Evolutionary conservation across 2,888 invertebrate species (phyloP), one percentile per base, ranked within the genome.

Genomic region (Argyresthia albistria): DNA sequence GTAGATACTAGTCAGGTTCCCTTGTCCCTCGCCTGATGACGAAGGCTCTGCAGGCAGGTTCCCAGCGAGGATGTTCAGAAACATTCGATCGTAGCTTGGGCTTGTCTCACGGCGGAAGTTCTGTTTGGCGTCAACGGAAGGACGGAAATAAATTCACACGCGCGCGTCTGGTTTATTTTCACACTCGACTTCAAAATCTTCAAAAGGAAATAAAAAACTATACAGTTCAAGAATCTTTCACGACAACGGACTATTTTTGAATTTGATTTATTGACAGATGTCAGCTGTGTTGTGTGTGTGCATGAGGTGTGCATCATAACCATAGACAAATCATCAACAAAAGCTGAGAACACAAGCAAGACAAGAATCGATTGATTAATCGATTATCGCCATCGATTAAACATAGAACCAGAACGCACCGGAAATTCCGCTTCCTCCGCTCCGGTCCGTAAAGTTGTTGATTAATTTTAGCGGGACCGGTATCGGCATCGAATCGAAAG

Each of bases 1-100:
- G 54, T 74, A 76, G 56, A 80, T 67, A 53, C 60, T 71, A 56
- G 63, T 70, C 53, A 73, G 56, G 54, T 65, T 68, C 56, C 58
- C 69, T 37, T 49, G 35, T 35, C 11, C 11, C 16, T 4, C 12
- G 11, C n/a, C 37, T 48, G 15, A 14, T 11, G 37, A 8, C 6
- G 48, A 37, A 48, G 37, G 10, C 12, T 15, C 15, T 14, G 69
- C 65, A 45, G 25, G 25, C 25, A 25, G 25, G 25, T 25, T 25
- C 25, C 55, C 50, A 45, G 59, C 64, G 35, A 64, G 55, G 54
- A 65, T 61, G 61, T 67, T 75, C 56, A 73, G 72, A 72, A 76
- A 74, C 80, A 80, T 81, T 69, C 76, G 76, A 25, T 59, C 35
- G 50, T 16, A 35, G 42, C 2, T 50, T 50, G 25, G 25, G 25